Evolutionary conservation across 2,888 invertebrate species (phyloP), one percentile per base, ranked within the genome.

Genomic region (Ligdia adustata): DNA sequence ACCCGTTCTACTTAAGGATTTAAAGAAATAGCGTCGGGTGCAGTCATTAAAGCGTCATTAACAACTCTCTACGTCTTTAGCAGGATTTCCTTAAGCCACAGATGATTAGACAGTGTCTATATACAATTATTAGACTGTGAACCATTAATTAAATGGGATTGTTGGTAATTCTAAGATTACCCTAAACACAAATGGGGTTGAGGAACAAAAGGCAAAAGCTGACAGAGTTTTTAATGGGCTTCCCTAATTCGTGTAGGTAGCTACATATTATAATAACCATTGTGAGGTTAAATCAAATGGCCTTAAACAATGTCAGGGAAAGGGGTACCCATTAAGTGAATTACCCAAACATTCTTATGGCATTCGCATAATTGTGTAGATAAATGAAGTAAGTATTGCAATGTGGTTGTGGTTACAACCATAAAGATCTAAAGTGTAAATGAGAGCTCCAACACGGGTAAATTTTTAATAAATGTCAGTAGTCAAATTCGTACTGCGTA

Each of bases 21-120:
- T 62, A 52, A 43, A 46, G 39, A 40, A 50, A 51, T 27, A 58
- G 49, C 57, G 57, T 48, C 60, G 33, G 18, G 32, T 2, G n/a
- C 26, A 26, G 70, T 73, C 72, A 72, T 76, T 74, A 73, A 62
- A 62, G 64, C 57, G 63, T 72, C 70, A 75, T 76, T 76, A 73
- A 67, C 68, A 67, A 57, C 64, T 69, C 65, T 62, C 60, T 60
- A 64, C 61, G 72, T 73, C 68, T 64, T 64, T 50, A 52, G 50
- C 69, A 72, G 67, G 63, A 65, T 68, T 67, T 64, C 57, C 64
- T 52, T 13, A 9, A 15, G 12, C 31, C 37, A 16, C 40, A 32
- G 32, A 26, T 11, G 24, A 12, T 15, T 12, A 11, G 1, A 26
- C n/a, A 34, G 5, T 5, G 13, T 2, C 18, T 9, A 22, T 31